These are phyloP conservation scores for Girardinus metallicus DNA, from an alignment of 2,797 vertebrate species.

Conservation along the genomic window DNA sequence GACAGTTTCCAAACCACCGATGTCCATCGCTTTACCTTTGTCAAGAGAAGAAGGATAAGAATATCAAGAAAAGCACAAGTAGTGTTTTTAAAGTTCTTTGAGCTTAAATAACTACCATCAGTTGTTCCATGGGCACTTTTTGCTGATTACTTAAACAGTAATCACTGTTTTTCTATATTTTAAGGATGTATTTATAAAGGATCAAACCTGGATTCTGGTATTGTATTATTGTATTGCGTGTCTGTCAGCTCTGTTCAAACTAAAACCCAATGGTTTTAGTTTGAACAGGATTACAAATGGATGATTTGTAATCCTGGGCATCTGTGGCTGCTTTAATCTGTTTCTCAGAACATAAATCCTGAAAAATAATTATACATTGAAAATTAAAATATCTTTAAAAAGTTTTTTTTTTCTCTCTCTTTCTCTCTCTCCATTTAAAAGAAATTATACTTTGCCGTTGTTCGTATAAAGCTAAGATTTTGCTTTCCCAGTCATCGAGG, in stretches of 20 bases:
- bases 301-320: background rate
- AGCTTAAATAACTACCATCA: background rate
- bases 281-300: too few relatives aligned
- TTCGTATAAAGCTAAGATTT: background rate
- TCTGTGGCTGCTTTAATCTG: background rate
- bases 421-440: background rate
- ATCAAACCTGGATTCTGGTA: too few relatives aligned
- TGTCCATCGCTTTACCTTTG: slow-evolving; percentile 74
- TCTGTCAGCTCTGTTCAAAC: background rate
- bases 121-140: too few relatives aligned
- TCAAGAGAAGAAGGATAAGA: slow-evolving; percentile 33
- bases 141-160: background rate
- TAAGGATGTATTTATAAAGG: background rate
- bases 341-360: background rate
- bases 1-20: slow-evolving; percentile 82
- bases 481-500: background rate
- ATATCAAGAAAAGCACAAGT: background rate
- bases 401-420: background rate
- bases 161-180: background rate
- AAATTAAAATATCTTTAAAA: background rate
- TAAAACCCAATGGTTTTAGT: background rate
- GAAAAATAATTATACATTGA: background rate
- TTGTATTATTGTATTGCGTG: too few relatives aligned
- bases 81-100: background rate
- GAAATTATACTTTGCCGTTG: background rate